Conservation (phyloP, 1,140 invertebrate species). For the Capitella teleta region DNA sequence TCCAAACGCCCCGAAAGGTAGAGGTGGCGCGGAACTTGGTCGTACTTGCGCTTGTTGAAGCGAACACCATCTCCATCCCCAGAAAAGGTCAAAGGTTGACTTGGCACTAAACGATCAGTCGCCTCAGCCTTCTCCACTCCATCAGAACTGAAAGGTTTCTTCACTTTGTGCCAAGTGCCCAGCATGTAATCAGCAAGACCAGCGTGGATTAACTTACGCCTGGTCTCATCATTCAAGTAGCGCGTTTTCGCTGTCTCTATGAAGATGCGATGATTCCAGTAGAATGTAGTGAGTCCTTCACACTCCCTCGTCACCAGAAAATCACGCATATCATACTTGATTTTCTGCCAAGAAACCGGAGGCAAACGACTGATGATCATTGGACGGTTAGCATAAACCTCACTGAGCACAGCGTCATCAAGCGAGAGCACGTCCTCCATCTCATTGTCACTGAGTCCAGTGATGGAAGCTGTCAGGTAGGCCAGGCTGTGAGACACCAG, state of each 20-base stretch:
- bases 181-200: conserved; percentile 85
- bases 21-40: conserved; percentile 84
- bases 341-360: neutral
- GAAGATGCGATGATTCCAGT: conserved; percentile 7
- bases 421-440: conserved; percentile 11
- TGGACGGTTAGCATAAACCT: conserved; percentile 29
- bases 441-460: conserved; percentile 9
- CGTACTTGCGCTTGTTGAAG: conserved; percentile 44
- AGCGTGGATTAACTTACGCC: conserved; percentile 44
- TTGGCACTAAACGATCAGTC: conserved; percentile 87
- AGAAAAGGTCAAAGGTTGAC: conserved; percentile 77
- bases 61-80: conserved; percentile 64
- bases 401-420: conserved; percentile 5
- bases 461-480: conserved; percentile 7
- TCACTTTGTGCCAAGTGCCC: conserved; percentile 61
- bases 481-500: neutral
- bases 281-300: conserved; percentile 1
- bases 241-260: neutral
- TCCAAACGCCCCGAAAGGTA: conserved; percentile 73
- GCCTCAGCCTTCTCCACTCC: conserved; percentile 77
- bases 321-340: conserved; percentile 3
- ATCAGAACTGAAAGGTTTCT: conserved; percentile 92
- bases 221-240: conserved; percentile 31
- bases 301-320: neutral
- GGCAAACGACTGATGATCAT: conserved; percentile 1